These are phyloP conservation scores for Pseudoatta argentina DNA, from an alignment of 1,140 invertebrate species.

Conservation along the genomic window DNA sequence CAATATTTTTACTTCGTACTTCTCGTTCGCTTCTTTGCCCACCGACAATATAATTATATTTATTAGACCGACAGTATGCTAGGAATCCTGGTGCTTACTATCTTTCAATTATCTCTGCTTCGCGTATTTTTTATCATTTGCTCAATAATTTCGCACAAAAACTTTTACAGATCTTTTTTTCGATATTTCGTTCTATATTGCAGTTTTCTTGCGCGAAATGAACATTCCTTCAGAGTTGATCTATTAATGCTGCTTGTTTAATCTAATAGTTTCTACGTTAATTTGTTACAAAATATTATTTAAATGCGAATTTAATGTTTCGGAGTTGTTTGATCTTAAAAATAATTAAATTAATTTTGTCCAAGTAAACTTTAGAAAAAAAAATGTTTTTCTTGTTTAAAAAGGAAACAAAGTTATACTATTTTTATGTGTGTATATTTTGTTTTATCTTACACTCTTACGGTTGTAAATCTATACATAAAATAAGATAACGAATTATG, in stretches of 20 bases:
- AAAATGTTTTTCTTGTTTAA: not conserved
- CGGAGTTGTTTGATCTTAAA: not conserved
- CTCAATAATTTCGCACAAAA: constrained; percentile 14
- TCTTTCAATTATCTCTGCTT: constrained; percentile 48
- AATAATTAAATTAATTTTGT: not conserved
- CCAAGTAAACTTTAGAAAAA: not conserved
- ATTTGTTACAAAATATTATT: not conserved
- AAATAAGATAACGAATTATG: not conserved
- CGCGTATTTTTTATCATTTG: constrained; percentile 13
- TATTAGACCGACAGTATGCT: constrained; percentile 9
- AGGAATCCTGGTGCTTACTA: constrained; percentile 14
- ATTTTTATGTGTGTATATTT: not conserved
- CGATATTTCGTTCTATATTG: constrained; percentile 34
- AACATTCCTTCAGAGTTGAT: not conserved
- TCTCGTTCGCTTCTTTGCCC: not conserved
- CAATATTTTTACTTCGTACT: constrained; percentile 19
- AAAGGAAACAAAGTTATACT: not conserved
- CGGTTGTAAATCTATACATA: not conserved
- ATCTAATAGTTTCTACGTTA: not conserved
- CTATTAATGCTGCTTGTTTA: constrained; percentile 3
- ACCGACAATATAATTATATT: constrained; percentile 29
- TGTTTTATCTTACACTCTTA: not conserved
- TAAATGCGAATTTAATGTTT: not conserved
- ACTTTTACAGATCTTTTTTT: constrained; percentile 26
- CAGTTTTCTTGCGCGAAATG: not conserved